phyloP scores from a whole-genome alignment of 2,888 invertebrate species.

The Ferdinandea cuprea region DNA sequence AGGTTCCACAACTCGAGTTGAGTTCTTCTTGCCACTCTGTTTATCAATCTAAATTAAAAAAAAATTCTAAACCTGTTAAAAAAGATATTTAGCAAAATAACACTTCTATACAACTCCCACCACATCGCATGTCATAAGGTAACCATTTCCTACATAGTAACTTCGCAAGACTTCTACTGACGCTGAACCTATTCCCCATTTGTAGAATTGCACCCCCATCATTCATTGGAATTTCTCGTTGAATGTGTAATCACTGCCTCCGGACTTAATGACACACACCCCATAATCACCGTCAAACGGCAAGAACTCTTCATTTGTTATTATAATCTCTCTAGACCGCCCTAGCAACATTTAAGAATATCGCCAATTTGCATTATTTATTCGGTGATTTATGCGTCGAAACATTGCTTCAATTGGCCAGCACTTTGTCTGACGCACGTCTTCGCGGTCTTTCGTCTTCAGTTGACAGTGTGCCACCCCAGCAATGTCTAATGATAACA shows the following conservation, averaged over 20 bases:
- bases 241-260: constrained; percentile 52
- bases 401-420: constrained; percentile 70
- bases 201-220: neutral
- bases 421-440: constrained; percentile 3
- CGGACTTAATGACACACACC: constrained; percentile 56
- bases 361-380: constrained; percentile 71
- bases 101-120: too few relatives aligned
- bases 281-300: constrained; percentile 31
- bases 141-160: too few relatives aligned
- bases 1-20: too few relatives aligned
- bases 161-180: too few relatives aligned
- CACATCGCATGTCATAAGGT: too few relatives aligned
- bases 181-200: neutral
- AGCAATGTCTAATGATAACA: constrained; percentile 60
- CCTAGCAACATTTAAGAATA: constrained; percentile 69
- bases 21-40: too few relatives aligned
- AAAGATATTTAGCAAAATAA: too few relatives aligned
- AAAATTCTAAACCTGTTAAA: too few relatives aligned
- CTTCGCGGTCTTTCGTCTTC: neutral
- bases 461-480: constrained; percentile 13
- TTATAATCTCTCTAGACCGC: constrained; percentile 64
- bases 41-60: too few relatives aligned
- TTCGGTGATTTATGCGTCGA: constrained; percentile 69
- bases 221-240: constrained; percentile 39
- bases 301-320: constrained; percentile 68